Percentiles rank a stretch among this genome's conserved stretches.
These are phyloP conservation scores for Temnothorax unifasciatus DNA, from an alignment of 2,888 invertebrate genomes.

Conservation along the genomic window DNA sequence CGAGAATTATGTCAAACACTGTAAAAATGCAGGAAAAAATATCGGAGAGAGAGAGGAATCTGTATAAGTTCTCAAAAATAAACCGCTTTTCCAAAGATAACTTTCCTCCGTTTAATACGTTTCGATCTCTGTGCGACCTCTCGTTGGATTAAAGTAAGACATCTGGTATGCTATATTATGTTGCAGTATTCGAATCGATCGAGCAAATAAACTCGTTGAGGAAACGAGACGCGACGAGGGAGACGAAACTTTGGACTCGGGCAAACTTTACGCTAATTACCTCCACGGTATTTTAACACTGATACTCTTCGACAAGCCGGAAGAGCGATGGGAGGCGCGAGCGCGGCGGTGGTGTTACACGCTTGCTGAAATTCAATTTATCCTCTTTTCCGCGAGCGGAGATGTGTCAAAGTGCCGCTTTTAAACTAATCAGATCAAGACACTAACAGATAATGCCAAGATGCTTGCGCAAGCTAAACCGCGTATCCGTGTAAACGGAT, in stretches of 20 bases:
- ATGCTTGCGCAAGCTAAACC: conserved; percentile 31
- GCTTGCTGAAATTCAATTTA: conserved; percentile 50
- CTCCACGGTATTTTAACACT: conserved; percentile 46
- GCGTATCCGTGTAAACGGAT: conserved; percentile 14
- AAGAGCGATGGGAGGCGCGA: conserved; percentile 33
- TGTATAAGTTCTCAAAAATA: neutral
- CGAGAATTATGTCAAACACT: neutral
- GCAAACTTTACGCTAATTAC: conserved; percentile 65
- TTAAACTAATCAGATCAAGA: conserved; percentile 54
- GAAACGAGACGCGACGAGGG: conserved; percentile 13
- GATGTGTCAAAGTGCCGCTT: conserved; percentile 34
- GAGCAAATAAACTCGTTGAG: conserved; percentile 49
- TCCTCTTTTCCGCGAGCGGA: conserved; percentile 32
- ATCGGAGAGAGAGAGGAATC: neutral
- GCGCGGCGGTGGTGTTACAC: conserved; percentile 16
- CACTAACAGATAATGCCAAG: conserved; percentile 35
- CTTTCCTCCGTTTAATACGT: neutral
- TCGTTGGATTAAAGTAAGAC: neutral
- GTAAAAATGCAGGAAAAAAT: neutral
- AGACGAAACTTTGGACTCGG: conserved; percentile 42
- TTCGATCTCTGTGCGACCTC: neutral
- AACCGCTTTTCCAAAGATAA: neutral
- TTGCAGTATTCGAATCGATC: conserved; percentile 44
- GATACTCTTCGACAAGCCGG: conserved; percentile 35
- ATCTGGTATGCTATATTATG: conserved; percentile 23